Evolutionary conservation across 2,113 vertebrate genomes (phyloP).

Genomic region (Callipepla squamata): DNA sequence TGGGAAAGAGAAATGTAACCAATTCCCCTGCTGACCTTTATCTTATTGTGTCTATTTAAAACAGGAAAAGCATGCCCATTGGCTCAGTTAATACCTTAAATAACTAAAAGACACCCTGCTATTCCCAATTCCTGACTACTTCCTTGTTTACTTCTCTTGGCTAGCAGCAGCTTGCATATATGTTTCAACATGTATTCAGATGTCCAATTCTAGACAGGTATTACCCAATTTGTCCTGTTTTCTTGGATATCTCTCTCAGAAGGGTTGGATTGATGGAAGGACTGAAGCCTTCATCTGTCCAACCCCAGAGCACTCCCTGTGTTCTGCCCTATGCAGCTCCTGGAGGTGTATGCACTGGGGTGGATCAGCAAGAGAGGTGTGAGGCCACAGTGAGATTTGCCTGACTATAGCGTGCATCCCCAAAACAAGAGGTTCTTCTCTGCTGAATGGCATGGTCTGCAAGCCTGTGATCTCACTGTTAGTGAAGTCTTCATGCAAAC

Average conservation of each 20-base stretch:
- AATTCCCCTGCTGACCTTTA: conserved; percentile 66
- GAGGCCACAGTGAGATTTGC: background rate
- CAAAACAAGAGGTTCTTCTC: background rate
- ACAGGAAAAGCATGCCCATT: conserved; percentile 52
- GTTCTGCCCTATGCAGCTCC: background rate
- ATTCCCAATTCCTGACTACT: conserved; percentile 45
- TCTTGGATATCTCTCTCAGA: background rate
- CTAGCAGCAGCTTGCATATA: background rate
- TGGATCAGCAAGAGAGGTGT: background rate
- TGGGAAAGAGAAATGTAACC: conserved; percentile 61
- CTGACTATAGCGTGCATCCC: background rate
- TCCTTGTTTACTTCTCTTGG: conserved; percentile 53
- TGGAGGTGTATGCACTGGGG: background rate
- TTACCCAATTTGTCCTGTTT: background rate
- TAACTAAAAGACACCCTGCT: conserved; percentile 52
- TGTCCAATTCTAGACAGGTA: background rate
- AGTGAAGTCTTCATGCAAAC: background rate
- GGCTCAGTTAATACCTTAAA: conserved; percentile 44
- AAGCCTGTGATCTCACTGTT: background rate
- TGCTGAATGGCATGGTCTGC: background rate
- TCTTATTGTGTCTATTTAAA: conserved; percentile 59
- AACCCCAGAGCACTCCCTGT: too few species aligned
- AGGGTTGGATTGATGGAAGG: background rate
- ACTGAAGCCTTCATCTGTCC: background rate
- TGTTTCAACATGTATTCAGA: background rate